These are phyloP conservation scores for Copidosoma aretas DNA, from an alignment of 2,888 invertebrate genomes.

Conservation along the genomic window DNA sequence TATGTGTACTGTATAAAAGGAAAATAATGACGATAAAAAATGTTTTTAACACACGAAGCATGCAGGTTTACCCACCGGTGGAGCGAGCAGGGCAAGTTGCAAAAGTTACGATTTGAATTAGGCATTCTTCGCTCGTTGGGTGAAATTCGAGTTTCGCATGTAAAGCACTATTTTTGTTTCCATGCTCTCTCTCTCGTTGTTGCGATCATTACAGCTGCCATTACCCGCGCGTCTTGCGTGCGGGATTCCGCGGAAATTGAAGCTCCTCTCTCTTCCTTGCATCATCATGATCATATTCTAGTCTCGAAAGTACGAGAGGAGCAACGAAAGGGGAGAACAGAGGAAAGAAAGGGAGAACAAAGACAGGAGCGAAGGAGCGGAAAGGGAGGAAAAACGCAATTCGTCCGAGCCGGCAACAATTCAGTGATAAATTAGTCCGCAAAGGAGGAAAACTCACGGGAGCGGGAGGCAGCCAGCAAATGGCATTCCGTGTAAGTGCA, in stretches of 20 bases:
- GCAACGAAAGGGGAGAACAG: not conserved
- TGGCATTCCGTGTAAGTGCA: constrained; percentile 14
- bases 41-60: no score
- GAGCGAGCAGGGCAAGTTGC: no score
- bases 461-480: not conserved
- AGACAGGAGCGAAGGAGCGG: not conserved
- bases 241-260: not conserved
- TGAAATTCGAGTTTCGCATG: no score
- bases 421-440: constrained; percentile 21
- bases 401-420: not conserved
- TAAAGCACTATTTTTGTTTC: no score
- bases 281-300: not conserved
- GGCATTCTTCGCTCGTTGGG: no score
- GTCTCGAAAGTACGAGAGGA: not conserved
- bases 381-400: not conserved
- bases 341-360: not conserved
- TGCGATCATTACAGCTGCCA: no score
- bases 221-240: not conserved
- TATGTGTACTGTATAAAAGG: no score
- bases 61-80: no score
- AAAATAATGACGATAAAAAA: no score
- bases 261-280: not conserved
- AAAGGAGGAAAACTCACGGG: constrained; percentile 4
- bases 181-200: no score
- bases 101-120: no score